phyloP scores from a whole-genome alignment of 2,888 invertebrate species.

The Nemotelus nigrinus region DNA sequence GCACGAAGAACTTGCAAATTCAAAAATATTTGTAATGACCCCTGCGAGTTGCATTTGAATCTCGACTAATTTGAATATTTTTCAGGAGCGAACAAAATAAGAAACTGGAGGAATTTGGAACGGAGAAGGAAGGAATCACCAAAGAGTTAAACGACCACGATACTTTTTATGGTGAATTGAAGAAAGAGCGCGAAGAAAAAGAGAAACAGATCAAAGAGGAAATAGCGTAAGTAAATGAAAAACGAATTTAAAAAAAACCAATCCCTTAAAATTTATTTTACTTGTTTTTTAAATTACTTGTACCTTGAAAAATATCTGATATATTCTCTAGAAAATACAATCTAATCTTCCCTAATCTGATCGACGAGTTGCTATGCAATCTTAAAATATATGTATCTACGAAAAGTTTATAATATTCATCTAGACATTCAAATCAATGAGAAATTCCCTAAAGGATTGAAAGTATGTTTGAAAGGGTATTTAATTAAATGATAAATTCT shows the following conservation, averaged over 20 bases:
- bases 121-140: slow-evolving; percentile 71
- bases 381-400: no score
- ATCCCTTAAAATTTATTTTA: no score
- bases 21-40: slow-evolving; percentile 74
- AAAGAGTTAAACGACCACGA: slow-evolving; percentile 67
- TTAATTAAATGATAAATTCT: no score
- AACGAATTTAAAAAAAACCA: no score
- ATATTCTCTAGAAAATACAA: no score
- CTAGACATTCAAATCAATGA: no score
- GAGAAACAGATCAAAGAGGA: slow-evolving; percentile 60
- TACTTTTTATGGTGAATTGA: slow-evolving; percentile 55
- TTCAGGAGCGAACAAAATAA: slow-evolving; percentile 69
- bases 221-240: slow-evolving; percentile 58
- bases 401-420: no score
- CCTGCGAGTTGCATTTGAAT: neutral
- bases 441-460: no score
- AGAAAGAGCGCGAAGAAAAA: slow-evolving; percentile 66
- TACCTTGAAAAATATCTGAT: no score
- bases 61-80: slow-evolving; percentile 32
- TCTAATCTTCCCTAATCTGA: no score
- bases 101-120: slow-evolving; percentile 70
- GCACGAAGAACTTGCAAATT: slow-evolving; percentile 75
- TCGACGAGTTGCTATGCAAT: no score
- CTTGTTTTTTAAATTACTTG: neutral
- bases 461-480: no score